Conservation (phyloP, 2,113 vertebrate genomes). For the Pseudopipra pipra region DNA sequence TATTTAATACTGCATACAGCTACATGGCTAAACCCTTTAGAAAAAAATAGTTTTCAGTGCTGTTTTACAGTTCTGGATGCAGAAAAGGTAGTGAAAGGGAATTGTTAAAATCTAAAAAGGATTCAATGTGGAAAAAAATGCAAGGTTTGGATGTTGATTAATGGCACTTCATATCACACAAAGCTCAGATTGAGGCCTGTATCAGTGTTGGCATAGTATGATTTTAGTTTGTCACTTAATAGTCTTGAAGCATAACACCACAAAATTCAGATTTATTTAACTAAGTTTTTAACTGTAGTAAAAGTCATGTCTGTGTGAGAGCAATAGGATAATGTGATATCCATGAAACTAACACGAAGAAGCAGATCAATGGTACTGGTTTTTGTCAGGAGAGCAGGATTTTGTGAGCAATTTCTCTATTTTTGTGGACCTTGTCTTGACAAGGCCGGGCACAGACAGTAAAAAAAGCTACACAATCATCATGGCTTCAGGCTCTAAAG, state of each 20-base stretch:
- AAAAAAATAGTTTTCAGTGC: background rate
- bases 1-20: background rate
- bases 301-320: background rate
- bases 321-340: background rate
- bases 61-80: background rate
- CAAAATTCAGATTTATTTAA: background rate
- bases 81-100: background rate
- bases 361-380: background rate
- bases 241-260: rapidly evolving
- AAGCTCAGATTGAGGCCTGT: background rate
- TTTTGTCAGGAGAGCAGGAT: too few species aligned
- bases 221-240: background rate
- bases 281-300: background rate
- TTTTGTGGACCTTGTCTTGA: too few species aligned
- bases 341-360: background rate
- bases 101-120: background rate
- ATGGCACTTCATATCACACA: background rate
- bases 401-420: too few species aligned
- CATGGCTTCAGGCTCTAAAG: too few species aligned
- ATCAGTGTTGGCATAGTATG: background rate
- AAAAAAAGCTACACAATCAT: too few species aligned
- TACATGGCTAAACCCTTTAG: background rate
- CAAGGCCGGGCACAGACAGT: too few species aligned
- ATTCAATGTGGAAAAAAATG: background rate
- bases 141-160: background rate